Evolutionary conservation across 2,888 invertebrate genomes (phyloP), one percentile per base, ranked within the genome.

Genomic region (Tridacna crocea): DNA sequence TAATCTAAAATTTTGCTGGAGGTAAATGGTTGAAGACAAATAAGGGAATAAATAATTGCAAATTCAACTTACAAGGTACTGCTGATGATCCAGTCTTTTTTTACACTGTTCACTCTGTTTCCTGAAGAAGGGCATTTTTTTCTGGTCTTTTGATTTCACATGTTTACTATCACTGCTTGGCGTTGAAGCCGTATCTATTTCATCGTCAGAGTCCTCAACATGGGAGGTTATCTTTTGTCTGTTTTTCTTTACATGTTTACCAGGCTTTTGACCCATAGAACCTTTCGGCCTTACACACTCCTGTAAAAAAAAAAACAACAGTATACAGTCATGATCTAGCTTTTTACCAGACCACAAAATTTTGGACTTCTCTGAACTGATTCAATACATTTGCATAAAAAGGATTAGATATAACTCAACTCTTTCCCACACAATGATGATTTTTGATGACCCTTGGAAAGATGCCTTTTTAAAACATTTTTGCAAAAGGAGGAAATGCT

Each of bases 101-200:
- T 90, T 89, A 12, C 90, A 87, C 36, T 90, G 83, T 17, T 90
- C 90, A 79, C 91, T 91, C 84, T 92, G 92, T 58, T 88, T 88
- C 58, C 91, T 80, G 77, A 92, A 89, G 61, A 90, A 77, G 65
- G 88, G 88, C 91, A 90, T 90, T 63, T 84, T 87, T 15, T 85
- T 83, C 22, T 84, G 81, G 26, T 65, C 65, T 46, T 84, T 83
- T 4, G 46, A 19, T 17, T 51, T 70, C 51, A 70, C 51, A n/a
- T 24, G 15, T 13, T 61, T 22, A 15, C 47, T 70, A 22, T 48
- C 22, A 11, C 12, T 48, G 11, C 3, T 8, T 6, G 48, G 22
- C 13, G 47, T 19, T 10, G 46, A 8, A 17, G 51, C 48, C 26
- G 60, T 36, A 36, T 73, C 73, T 27, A 60, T 60, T 51, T 73